Evolutionary conservation across 2,113 vertebrate genomes (phyloP).

Genomic region (Alouatta palliata): DNA sequence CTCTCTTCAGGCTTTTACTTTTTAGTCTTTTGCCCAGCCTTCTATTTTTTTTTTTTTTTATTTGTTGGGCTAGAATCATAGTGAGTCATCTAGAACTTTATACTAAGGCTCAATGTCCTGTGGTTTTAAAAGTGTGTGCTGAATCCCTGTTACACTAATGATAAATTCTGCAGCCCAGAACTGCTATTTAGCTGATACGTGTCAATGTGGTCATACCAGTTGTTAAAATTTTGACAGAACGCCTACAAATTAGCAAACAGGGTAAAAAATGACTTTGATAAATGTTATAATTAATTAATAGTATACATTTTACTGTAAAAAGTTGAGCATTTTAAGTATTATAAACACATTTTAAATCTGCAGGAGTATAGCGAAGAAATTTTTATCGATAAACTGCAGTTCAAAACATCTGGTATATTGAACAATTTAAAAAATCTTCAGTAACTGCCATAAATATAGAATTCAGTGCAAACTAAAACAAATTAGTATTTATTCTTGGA

Average conservation of each 20-base stretch:
- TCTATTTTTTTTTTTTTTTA: not conserved
- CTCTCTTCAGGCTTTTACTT: not conserved
- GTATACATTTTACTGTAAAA: not conserved
- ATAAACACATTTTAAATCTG: not conserved
- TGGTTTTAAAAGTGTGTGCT: not conserved
- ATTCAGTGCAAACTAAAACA: not conserved
- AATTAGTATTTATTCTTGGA: not conserved
- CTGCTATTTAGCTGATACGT: not conserved
- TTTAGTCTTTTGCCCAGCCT: not conserved
- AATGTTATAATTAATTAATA: not conserved
- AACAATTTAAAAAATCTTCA: not conserved
- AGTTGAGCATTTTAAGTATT: not conserved
- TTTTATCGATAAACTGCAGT: not conserved
- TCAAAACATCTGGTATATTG: not conserved
- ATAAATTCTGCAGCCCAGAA: not conserved
- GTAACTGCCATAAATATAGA: not conserved
- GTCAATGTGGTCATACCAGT: not conserved
- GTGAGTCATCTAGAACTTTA: not conserved
- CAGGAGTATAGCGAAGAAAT: not conserved
- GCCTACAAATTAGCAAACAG: not conserved
- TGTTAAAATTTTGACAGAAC: not conserved
- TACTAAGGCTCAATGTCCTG: not conserved
- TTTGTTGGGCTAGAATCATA: not conserved
- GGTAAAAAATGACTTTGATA: not conserved
- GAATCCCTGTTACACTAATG: not conserved